Percentiles rank a stretch among this genome's conserved stretches.
These are phyloP conservation scores for Bombus waltoni DNA, from an alignment of 1,140 invertebrate species.

Conservation along the genomic window DNA sequence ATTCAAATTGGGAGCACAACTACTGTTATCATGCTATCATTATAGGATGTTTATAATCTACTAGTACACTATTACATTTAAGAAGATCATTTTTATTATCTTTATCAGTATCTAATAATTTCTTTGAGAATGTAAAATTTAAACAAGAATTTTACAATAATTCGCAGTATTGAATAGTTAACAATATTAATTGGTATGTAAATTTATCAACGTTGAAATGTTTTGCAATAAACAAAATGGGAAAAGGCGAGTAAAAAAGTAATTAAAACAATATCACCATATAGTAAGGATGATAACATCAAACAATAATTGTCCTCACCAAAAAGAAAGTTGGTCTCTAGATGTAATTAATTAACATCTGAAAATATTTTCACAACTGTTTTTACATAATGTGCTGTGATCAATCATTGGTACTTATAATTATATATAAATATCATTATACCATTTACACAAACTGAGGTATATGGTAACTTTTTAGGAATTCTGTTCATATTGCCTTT, in stretches of 20 bases:
- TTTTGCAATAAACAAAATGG: not conserved
- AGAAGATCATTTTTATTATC: constrained; percentile 17
- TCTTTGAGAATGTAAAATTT: constrained; percentile 9
- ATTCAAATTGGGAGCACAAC: constrained; percentile 59
- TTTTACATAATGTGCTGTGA: constrained; percentile 33
- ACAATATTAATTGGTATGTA: not conserved
- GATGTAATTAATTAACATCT: constrained; percentile 20
- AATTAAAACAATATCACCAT: not conserved
- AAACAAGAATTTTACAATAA: too few relatives aligned
- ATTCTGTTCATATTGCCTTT: not conserved
- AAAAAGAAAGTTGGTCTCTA: constrained; percentile 24
- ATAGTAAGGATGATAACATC: constrained; percentile 36
- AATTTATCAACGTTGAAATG: not conserved
- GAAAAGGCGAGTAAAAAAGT: too few relatives aligned
- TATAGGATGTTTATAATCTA: constrained; percentile 34
- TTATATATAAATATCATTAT: constrained; percentile 58
- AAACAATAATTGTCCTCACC: constrained; percentile 52
- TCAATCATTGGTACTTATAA: constrained; percentile 50
- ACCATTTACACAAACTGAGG: constrained; percentile 56
- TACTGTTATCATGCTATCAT: constrained; percentile 62
- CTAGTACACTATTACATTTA: constrained; percentile 20
- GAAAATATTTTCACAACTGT: constrained; percentile 32
- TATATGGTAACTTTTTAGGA: constrained; percentile 59
- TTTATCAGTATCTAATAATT: not conserved
- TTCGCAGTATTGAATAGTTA: not conserved